Evolutionary conservation across 2,113 vertebrate genomes (phyloP).

Genomic region (Anhinga rufa): DNA sequence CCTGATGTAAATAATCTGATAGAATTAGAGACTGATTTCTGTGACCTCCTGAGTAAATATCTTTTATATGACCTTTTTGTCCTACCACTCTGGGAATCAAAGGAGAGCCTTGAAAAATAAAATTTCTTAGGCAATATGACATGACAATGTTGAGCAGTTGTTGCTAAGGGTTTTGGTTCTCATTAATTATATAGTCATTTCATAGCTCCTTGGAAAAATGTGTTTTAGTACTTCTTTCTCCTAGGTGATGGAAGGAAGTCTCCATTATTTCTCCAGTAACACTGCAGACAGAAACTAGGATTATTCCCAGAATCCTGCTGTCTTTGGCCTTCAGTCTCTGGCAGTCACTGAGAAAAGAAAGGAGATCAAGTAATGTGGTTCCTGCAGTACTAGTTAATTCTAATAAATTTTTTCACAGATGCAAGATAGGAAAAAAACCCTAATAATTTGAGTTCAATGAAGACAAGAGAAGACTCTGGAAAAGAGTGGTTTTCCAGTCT

Average conservation of each 20-base stretch:
- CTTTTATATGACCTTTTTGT: background rate
- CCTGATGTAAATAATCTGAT: background rate
- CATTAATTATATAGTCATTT: background rate
- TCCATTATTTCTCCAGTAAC: background rate
- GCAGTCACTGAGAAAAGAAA: background rate
- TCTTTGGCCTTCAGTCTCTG: background rate
- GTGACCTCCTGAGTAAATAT: background rate
- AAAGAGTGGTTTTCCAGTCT: background rate
- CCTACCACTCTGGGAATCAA: background rate
- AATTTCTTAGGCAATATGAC: background rate
- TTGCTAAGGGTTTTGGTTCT: conserved; percentile 23
- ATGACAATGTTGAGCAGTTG: background rate
- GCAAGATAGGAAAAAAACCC: background rate
- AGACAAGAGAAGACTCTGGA: background rate
- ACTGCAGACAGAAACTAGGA: background rate
- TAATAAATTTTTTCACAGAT: background rate
- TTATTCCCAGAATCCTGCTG: background rate
- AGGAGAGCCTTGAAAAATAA: background rate
- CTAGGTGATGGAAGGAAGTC: background rate
- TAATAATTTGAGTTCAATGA: background rate
- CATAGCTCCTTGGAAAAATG: background rate
- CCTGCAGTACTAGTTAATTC: background rate
- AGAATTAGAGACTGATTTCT: background rate
- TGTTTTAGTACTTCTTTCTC: background rate
- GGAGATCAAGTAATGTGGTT: background rate